These are phyloP conservation scores for Erebia palarica DNA, from an alignment of 2,888 invertebrate genomes.

Conservation along the genomic window DNA sequence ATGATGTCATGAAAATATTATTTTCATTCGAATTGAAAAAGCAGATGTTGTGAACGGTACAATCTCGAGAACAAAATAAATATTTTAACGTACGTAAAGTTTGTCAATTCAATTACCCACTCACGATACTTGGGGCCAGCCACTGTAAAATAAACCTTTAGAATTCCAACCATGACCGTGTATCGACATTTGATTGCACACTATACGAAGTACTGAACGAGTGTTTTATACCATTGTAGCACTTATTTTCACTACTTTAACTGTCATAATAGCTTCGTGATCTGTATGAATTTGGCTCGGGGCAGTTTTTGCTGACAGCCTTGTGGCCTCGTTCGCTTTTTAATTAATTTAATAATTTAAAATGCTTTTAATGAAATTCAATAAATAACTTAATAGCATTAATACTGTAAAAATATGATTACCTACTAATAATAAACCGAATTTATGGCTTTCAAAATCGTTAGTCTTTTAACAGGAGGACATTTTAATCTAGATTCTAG, in stretches of 20 bases:
- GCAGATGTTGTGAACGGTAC: conserved; percentile 28
- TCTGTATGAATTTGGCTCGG: conserved; percentile 27
- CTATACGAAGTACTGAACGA: conserved; percentile 1
- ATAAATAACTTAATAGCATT: conserved; percentile 5
- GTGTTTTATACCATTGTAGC: conserved; percentile 18
- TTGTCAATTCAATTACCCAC: conserved; percentile 66
- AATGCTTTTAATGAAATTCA: conserved; percentile 6
- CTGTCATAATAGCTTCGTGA: background rate
- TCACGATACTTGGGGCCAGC: conserved; percentile 56
- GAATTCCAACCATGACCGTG: conserved; percentile 50
- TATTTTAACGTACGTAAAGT: conserved; percentile 63
- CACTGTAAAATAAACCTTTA: conserved; percentile 67
- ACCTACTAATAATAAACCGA: background rate
- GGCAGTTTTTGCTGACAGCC: conserved; percentile 31
- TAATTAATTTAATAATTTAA: conserved; percentile 43
- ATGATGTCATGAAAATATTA: background rate
- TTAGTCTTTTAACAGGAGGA: too few species aligned
- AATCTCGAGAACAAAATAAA: conserved; percentile 40
- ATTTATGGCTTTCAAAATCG: background rate
- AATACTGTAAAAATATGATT: background rate
- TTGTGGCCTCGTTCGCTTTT: conserved; percentile 32
- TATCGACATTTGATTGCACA: conserved; percentile 54
- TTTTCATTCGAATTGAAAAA: background rate
- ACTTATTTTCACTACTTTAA: background rate
- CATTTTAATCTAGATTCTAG: too few species aligned